Evolutionary conservation across 2,113 vertebrate genomes (phyloP), one percentile per base, ranked within the genome.

Genomic region (Phodopus roborovskii): DNA sequence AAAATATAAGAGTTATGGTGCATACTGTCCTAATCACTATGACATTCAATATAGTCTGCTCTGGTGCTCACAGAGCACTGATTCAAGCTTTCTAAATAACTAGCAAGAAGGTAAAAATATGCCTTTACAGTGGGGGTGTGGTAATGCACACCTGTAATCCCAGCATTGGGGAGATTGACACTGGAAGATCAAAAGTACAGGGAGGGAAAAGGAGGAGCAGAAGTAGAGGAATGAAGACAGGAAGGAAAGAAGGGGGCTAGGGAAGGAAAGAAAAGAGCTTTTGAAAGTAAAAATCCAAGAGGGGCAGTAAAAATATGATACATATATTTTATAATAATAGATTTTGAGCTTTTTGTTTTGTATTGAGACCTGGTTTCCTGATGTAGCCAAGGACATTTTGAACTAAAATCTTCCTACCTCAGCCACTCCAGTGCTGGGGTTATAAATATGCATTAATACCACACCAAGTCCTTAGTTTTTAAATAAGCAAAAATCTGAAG

Each of bases 231-330:
- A 26, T 42, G 1, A 64, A 45, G 39, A 83, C 36, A 82, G 11
- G 78, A 20, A 83, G n/a, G 53, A n/a, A 13, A 81, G 33, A 24
- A 10, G 9, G 50, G 2, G 22, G 26, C 6, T 17, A 39, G n/a
- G 50, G 5, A 81, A 62, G 42, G 28, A 30, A 10, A 66, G 60
- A 83, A 83, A 68, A 36, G 5, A 50, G 19, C 28, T 68, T 86
- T 19, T 84, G 68, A 96, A 42, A 91, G 42, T 66, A 73, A 90
- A 90, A 88, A 74, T 17, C 4, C 42, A 22, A 95, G 20, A 36
- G 28, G 85, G 86, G 42, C 86, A 3, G 20, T 78, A 17, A 68
- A 73, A 62, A 83, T 88, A 91, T 87, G 5, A 13, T 28, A 28
- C 10, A 83, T 78, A 28, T 50, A 42, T 58, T 89, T 78, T 66